Percentiles rank a stretch among this genome's conserved stretches.
These are phyloP conservation scores for Anthophora plumipes DNA, from an alignment of 2,888 invertebrate genomes.

Conservation along the genomic window DNA sequence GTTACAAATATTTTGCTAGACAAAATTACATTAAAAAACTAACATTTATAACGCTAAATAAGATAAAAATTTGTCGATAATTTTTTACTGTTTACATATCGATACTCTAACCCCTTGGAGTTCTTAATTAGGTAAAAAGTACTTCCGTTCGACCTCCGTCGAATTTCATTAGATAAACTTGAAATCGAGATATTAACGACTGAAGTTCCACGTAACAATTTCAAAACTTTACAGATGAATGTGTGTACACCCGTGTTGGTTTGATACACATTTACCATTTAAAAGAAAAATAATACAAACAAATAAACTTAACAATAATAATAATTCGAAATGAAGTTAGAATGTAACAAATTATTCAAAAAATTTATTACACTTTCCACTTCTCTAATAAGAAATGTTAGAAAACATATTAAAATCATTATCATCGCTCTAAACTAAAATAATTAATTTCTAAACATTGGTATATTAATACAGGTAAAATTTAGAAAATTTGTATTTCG, in stretches of 20 bases:
- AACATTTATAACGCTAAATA: neutral
- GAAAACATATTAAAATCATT: neutral
- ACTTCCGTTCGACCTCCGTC: constrained; percentile 8
- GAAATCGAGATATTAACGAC: constrained; percentile 17
- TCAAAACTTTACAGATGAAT: constrained; percentile 12
- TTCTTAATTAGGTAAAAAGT: constrained; percentile 4
- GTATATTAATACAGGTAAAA: no score
- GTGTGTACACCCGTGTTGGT: neutral
- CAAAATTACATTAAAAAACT: neutral
- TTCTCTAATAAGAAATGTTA: no score
- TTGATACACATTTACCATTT: neutral
- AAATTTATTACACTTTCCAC: neutral
- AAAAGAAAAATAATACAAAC: neutral
- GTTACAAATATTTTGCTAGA: neutral
- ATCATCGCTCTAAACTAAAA: neutral
- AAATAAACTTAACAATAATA: neutral
- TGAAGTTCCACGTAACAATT: constrained; percentile 15
- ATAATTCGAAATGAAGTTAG: no score
- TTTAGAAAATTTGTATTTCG: no score
- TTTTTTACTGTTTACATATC: neutral
- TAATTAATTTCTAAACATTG: neutral
- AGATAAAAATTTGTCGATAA: neutral
- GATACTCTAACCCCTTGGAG: neutral
- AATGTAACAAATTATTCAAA: no score
- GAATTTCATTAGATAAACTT: constrained; percentile 27